Percentiles rank a stretch among this genome's conserved stretches.
Evolutionary conservation across 2,113 vertebrate species (phyloP).

Genomic region (Ammodytes marinus): DNA sequence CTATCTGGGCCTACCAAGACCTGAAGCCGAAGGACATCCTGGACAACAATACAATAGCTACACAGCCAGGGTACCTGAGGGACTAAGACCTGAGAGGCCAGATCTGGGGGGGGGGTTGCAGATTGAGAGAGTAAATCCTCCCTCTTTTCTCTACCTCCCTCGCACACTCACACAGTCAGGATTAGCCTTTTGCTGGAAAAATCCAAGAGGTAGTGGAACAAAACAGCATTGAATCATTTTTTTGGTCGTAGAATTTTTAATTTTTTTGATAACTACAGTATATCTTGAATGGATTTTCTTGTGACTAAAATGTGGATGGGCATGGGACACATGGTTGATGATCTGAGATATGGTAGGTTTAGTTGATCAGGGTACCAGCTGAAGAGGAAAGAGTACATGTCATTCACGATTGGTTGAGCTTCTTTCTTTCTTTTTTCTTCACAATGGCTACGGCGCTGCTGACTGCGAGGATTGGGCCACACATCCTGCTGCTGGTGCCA

Average conservation of each 20-base stretch:
- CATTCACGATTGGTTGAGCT: conserved; percentile 8
- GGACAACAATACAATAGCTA: conserved; percentile 85
- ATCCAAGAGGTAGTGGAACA: conserved; percentile 45
- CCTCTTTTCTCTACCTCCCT: conserved; percentile 60
- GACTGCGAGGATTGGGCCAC: conserved; percentile 52
- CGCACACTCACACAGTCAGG: conserved; percentile 64
- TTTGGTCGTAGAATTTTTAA: background rate
- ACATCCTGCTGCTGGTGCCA: conserved; percentile 63
- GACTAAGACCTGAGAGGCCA: conserved; percentile 81
- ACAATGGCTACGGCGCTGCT: conserved; percentile 29
- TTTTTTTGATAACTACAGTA: conserved; percentile 3
- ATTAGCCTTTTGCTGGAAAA: conserved; percentile 56
- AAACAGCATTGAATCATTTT: conserved; percentile 36
- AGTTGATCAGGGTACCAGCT: conserved; percentile 1
- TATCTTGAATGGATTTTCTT: conserved; percentile 30
- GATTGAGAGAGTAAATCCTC: conserved; percentile 74
- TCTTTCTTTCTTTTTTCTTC: conserved; percentile 9
- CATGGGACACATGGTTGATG: background rate
- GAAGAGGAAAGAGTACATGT: background rate
- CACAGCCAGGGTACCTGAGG: conserved; percentile 81
- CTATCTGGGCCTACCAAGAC: conserved; percentile 86
- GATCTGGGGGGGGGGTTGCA: conserved; percentile 62
- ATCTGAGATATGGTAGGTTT: background rate
- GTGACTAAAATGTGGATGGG: conserved; percentile 24
- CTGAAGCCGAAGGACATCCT: conserved; percentile 86